phyloP scores from a whole-genome alignment of 1,140 invertebrate species.

The Dolichoris vasculosae region DNA sequence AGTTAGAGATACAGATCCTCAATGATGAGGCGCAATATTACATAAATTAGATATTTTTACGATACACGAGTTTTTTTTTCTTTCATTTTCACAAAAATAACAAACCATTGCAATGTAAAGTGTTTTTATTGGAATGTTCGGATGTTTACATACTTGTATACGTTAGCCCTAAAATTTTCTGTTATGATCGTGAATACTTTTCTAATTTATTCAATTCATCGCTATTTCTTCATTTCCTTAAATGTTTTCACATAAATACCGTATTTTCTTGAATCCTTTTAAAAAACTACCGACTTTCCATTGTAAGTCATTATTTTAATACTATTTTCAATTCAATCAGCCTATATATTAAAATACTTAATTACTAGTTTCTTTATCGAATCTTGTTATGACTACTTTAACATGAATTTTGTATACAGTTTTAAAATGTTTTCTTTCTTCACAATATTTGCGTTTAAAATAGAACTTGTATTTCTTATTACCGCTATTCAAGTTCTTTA shows the following conservation, averaged over 20 bases:
- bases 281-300: too few relatives aligned
- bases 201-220: too few relatives aligned
- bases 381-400: neutral
- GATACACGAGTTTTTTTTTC: neutral
- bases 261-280: too few relatives aligned
- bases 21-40: conserved; percentile 7
- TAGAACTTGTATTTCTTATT: neutral
- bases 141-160: neutral
- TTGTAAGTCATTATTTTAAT: neutral
- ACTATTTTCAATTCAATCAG: neutral
- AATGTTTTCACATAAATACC: too few relatives aligned
- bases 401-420: neutral
- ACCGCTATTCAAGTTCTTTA: neutral
- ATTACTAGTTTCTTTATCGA: neutral
- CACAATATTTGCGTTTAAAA: neutral
- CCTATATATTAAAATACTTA: neutral
- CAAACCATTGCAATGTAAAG: neutral
- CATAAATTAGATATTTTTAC: conserved; percentile 14
- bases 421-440: neutral
- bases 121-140: neutral
- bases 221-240: too few relatives aligned
- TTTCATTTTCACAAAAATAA: neutral
- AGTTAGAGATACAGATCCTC: neutral
- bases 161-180: neutral
- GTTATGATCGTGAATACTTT: neutral